Evolutionary conservation across 1,140 invertebrate species (phyloP).

Genomic region (Hestina assimilis): DNA sequence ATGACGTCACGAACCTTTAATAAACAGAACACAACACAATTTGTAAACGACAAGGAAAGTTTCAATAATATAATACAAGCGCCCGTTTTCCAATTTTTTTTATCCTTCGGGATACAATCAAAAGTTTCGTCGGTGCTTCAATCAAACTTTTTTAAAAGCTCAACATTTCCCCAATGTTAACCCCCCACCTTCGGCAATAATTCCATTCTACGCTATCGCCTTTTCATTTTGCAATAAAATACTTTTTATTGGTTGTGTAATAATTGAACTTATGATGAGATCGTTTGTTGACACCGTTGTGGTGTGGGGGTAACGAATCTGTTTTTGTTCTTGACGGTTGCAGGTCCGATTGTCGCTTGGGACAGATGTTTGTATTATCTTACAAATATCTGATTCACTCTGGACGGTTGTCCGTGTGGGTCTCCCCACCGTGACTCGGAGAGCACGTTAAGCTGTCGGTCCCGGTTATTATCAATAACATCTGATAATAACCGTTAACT

Average conservation of each 20-base stretch:
- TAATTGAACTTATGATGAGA: slow-evolving; percentile 32
- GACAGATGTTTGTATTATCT: too few relatives aligned
- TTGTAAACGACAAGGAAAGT: neutral
- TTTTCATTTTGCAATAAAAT: slow-evolving; percentile 54
- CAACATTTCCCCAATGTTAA: slow-evolving; percentile 29
- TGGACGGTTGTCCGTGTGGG: too few relatives aligned
- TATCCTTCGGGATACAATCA: slow-evolving; percentile 64
- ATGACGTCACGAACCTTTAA: too few relatives aligned
- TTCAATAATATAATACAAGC: slow-evolving; percentile 11
- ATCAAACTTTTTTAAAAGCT: slow-evolving; percentile 70
- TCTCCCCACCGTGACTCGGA: too few relatives aligned
- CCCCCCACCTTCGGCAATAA: slow-evolving; percentile 44
- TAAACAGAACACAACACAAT: neutral
- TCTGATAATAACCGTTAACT: too few relatives aligned
- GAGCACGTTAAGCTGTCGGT: too few relatives aligned
- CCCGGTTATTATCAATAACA: too few relatives aligned
- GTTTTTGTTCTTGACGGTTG: neutral
- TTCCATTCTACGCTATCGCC: slow-evolving; percentile 50
- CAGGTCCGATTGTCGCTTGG: too few relatives aligned
- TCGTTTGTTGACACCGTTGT: slow-evolving; percentile 4
- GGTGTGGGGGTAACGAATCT: too few relatives aligned
- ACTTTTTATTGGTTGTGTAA: slow-evolving; percentile 39
- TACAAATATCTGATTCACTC: too few relatives aligned
- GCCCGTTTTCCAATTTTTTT: slow-evolving; percentile 42
- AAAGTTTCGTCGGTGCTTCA: slow-evolving; percentile 53